Evolutionary conservation across 2,797 vertebrate genomes (phyloP), one percentile per base, ranked within the genome.

Genomic region (Periophthalmus magnuspinnatus): DNA sequence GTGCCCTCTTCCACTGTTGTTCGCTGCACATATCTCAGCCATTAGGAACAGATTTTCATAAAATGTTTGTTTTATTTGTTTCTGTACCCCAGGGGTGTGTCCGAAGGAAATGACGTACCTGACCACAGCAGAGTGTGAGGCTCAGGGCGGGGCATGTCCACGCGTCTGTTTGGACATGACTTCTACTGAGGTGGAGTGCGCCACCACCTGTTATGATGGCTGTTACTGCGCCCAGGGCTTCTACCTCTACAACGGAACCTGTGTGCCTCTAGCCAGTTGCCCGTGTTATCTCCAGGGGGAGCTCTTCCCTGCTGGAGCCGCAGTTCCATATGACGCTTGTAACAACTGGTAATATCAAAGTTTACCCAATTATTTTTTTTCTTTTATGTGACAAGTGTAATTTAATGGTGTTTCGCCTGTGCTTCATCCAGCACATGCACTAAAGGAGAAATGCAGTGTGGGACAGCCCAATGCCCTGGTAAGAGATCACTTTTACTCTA

Each of bases 261-360:
- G 96, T 56, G 85, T 96, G 69, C 79, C 86, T 0, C 84, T 75
- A 14, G 68, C 66, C 0, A 78, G 45, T 48, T 97, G 96, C 77
- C 93, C 88, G 0, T 98, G 96, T 81, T 94, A 94, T 88, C 88
- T 95, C 82, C 86, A 82, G 1, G 95, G 95, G 56, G 70, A 47
- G 78, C 81, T 92, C 5, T 84, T 93, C 55, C 69, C 22, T 0
- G 90, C 90, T 0, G 94, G 93, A 0, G 67, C 80, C 11, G 74
- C n/a, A 10, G 32, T 90, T 36, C 69, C 1, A 0, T 59, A 78
- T 1, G 94, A 96, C 2, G 3, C 79, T 74, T 98, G 96, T 85
- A 95, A 96, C 83, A 96, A 96, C 91, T 97, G 96, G 96, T 97
- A 88, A 6, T 48, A 22, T 56, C 22, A n/a, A 5, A 41, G 54